Percentiles rank a stretch among this genome's conserved stretches.
These are phyloP conservation scores for Bacillus rossius DNA, from an alignment of 1,140 invertebrate genomes.

Conservation along the genomic window DNA sequence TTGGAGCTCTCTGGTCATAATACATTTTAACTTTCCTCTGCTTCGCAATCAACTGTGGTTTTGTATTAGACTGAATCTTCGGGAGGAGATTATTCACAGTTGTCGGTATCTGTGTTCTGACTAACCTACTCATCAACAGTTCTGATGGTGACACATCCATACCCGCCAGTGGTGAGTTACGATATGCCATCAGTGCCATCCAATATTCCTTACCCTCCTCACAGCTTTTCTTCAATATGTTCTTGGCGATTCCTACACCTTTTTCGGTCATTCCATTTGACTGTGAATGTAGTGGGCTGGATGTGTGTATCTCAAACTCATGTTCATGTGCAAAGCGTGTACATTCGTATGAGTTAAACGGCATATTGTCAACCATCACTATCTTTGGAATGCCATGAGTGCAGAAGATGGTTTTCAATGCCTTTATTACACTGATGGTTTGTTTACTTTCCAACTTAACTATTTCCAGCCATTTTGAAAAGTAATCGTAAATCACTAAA, in stretches of 20 bases:
- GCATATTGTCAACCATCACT: conserved; percentile 16
- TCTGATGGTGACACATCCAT: too few relatives aligned
- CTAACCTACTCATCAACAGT: too few relatives aligned
- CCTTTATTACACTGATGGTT: neutral
- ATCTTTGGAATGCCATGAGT: conserved; percentile 15
- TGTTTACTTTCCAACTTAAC: neutral
- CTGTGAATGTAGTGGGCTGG: conserved; percentile 38
- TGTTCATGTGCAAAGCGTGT: conserved; percentile 36
- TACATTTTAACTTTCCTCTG: too few relatives aligned
- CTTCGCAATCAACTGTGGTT: too few relatives aligned
- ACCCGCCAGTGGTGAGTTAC: too few relatives aligned
- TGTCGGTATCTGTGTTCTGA: too few relatives aligned
- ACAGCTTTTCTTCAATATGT: too few relatives aligned
- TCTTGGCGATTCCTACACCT: conserved; percentile 22
- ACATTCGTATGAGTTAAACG: conserved; percentile 24
- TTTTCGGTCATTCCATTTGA: conserved; percentile 42
- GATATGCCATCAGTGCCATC: too few relatives aligned
- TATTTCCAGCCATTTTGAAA: conserved; percentile 23
- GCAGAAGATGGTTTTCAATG: conserved; percentile 12
- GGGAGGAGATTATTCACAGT: too few relatives aligned
- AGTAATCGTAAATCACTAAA: conserved; percentile 19
- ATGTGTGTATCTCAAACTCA: conserved; percentile 35
- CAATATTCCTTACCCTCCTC: too few relatives aligned
- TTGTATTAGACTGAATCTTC: too few relatives aligned
- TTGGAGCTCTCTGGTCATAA: too few relatives aligned